A percentile compares a stretch with the other conserved stretches of the same genome.
Evolutionary conservation across 1,140 invertebrate genomes (phyloP).

Genomic region (Leucophenga varia): DNA sequence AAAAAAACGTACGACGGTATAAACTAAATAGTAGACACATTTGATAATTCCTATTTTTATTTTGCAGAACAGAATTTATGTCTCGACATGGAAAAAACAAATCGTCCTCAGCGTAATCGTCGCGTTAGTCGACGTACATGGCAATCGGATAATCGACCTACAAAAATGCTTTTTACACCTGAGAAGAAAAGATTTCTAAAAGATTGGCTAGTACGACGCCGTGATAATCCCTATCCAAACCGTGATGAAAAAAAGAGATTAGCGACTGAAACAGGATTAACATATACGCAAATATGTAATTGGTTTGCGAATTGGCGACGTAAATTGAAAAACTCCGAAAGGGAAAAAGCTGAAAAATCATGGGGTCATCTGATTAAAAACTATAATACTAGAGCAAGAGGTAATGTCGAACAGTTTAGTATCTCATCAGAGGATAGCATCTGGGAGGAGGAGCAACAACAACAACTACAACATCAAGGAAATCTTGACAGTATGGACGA

Average conservation of each 20-base stretch:
- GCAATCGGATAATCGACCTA: conserved; percentile 58
- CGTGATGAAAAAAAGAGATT: conserved; percentile 70
- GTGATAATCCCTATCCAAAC: conserved; percentile 73
- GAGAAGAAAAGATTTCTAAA: conserved; percentile 73
- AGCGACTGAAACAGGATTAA: conserved; percentile 68
- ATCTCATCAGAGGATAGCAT: conserved; percentile 74
- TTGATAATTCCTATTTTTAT: too few relatives aligned
- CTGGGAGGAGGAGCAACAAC: conserved; percentile 64
- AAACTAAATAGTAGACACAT: too few relatives aligned
- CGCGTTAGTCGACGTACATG: conserved; percentile 58
- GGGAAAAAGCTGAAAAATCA: conserved; percentile 64
- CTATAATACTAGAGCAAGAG: conserved; percentile 69
- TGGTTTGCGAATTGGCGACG: conserved; percentile 77
- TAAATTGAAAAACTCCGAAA: conserved; percentile 70
- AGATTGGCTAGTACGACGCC: conserved; percentile 69
- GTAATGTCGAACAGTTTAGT: conserved; percentile 74
- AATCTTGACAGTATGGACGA: conserved; percentile 11
- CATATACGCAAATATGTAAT: conserved; percentile 75
- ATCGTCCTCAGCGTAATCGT: conserved; percentile 62
- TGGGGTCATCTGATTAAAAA: conserved; percentile 73
- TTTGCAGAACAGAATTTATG: too few relatives aligned
- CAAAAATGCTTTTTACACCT: conserved; percentile 70
- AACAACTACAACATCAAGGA: background rate
- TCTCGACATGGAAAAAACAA: conserved; percentile 36
- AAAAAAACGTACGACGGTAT: too few relatives aligned